These are phyloP conservation scores for Spea bombifrons DNA, from an alignment of 2,113 vertebrate genomes.

Conservation along the genomic window DNA sequence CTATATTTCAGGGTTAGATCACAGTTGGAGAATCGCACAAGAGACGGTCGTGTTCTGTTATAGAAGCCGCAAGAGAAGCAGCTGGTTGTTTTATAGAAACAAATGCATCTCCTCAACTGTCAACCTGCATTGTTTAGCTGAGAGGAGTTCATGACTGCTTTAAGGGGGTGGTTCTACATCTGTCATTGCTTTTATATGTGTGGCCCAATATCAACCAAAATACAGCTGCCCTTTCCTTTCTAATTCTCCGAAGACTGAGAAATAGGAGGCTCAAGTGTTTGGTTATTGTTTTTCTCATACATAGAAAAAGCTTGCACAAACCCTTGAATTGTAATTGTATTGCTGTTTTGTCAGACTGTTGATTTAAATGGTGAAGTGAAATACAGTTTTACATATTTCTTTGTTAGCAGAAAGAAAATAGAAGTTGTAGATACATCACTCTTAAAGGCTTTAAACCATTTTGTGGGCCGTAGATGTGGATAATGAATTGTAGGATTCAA, in stretches of 20 bases:
- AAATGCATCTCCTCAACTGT: constrained; percentile 67
- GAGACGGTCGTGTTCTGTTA: constrained; percentile 14
- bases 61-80: constrained; percentile 59
- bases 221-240: constrained; percentile 72
- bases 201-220: constrained; percentile 65
- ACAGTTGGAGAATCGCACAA: constrained; percentile 38
- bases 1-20: constrained; percentile 6
- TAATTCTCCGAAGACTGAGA: constrained; percentile 60
- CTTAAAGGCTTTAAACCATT: background rate
- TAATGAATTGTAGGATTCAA: background rate
- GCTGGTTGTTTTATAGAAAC: constrained; percentile 69
- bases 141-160: constrained; percentile 63
- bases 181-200: constrained; percentile 71
- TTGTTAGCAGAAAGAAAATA: background rate
- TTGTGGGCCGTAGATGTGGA: background rate
- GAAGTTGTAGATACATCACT: background rate
- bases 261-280: constrained; percentile 56
- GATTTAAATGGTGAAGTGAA: constrained; percentile 7
- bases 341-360: constrained; percentile 16
- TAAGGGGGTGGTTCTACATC: constrained; percentile 70
- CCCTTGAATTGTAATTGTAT: constrained; percentile 24
- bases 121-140: constrained; percentile 70
- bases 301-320: constrained; percentile 57
- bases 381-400: constrained; percentile 5
- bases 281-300: constrained; percentile 55